Percentiles rank a stretch among this genome's conserved stretches.
Evolutionary conservation across 2,113 vertebrate genomes (phyloP).

Genomic region (Trematocara variabile): DNA sequence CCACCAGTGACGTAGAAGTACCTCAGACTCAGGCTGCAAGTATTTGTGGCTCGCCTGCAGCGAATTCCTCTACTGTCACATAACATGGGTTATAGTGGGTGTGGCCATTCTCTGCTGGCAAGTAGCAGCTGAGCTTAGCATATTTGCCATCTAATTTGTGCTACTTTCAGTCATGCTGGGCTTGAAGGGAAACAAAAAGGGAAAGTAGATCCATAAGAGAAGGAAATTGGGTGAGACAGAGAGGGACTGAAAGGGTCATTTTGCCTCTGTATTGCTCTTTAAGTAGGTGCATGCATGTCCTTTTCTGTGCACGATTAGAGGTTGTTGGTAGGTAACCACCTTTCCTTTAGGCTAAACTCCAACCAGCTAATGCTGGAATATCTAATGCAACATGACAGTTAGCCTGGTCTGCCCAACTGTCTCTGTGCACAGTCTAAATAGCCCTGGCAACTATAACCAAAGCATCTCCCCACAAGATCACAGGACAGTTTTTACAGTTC

Average conservation of each 20-base stretch:
- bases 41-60: conserved; percentile 67
- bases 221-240: not conserved
- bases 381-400: conserved; percentile 57
- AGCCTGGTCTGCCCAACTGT: conserved; percentile 18
- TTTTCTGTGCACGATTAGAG: not conserved
- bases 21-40: conserved; percentile 53
- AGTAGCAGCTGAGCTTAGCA: not conserved
- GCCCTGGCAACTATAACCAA: conserved; percentile 1
- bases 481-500: not conserved
- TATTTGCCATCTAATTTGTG: not conserved
- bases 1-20: conserved; percentile 37
- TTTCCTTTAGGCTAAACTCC: conserved; percentile 49
- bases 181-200: not conserved
- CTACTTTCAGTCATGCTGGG: not conserved
- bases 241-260: not conserved
- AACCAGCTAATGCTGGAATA: conserved; percentile 32
- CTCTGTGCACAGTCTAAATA: conserved; percentile 17
- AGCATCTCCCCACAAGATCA: not conserved
- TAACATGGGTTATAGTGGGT: conserved; percentile 52
- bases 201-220: not conserved
- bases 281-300: conserved; percentile 15
- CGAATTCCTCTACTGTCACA: conserved; percentile 65
- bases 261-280: not conserved
- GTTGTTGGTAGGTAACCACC: conserved; percentile 47
- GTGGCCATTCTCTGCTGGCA: conserved; percentile 24